A percentile compares a stretch with the other conserved stretches of the same genome.
phyloP scores from a whole-genome alignment of 2,888 invertebrate species.

The Heliconius sara region DNA sequence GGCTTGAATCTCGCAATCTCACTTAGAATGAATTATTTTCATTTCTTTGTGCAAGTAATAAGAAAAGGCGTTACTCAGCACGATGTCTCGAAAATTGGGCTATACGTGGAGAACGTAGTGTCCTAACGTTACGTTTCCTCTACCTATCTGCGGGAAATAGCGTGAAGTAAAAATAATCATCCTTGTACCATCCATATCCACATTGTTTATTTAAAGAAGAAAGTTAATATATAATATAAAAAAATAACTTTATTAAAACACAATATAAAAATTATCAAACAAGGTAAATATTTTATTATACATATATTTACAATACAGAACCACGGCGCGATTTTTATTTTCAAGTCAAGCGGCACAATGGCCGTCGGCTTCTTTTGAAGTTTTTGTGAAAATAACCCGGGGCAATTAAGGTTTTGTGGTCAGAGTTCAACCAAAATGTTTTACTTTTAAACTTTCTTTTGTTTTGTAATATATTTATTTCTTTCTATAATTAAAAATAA shows the following conservation, averaged over 20 bases:
- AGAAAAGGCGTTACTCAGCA: too few species aligned
- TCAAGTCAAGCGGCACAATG: conserved; percentile 23
- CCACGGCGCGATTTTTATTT: conserved; percentile 8
- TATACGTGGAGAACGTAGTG: too few species aligned
- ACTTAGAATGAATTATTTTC: too few species aligned
- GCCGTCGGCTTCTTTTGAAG: conserved; percentile 32
- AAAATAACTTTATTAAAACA: background rate
- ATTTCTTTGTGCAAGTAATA: too few species aligned
- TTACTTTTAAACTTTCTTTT: conserved; percentile 24
- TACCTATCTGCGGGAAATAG: too few species aligned
- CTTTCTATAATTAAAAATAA: too few species aligned
- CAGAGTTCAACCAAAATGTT: conserved; percentile 32
- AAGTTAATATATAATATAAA: background rate
- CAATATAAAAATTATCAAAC: background rate
- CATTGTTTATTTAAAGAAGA: too few species aligned
- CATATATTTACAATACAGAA: conserved; percentile 21
- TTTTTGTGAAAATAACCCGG: conserved; percentile 35
- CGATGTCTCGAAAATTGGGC: too few species aligned
- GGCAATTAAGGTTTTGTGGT: conserved; percentile 37
- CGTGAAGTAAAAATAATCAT: background rate
- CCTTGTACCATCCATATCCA: too few species aligned
- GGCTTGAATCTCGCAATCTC: too few species aligned
- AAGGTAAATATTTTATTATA: conserved; percentile 10
- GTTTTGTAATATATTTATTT: background rate
- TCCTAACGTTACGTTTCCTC: too few species aligned